Evolutionary conservation across 2,113 vertebrate genomes (phyloP).

Genomic region (Porphyrio hochstetteri): DNA sequence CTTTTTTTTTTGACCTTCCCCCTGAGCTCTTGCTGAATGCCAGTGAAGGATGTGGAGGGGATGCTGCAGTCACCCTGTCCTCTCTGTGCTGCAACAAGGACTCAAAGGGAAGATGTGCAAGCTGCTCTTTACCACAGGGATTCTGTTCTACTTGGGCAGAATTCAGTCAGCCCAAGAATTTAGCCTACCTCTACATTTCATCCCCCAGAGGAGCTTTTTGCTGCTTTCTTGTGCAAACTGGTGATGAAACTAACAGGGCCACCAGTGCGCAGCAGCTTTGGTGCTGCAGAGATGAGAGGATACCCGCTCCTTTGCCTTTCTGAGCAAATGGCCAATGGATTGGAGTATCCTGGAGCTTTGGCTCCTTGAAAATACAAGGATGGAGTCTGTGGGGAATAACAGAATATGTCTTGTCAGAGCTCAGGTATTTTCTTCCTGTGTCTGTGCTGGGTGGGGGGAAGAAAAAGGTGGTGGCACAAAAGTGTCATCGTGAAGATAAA

Average conservation of each 20-base stretch:
- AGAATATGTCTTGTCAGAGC: not conserved
- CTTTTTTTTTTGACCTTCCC: too few relatives aligned
- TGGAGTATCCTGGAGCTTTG: not conserved
- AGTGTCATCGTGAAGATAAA: not conserved
- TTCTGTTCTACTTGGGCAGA: not conserved
- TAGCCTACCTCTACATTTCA: not conserved
- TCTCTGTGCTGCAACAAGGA: not conserved
- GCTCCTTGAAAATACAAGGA: not conserved
- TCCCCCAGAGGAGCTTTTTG: not conserved
- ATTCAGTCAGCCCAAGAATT: not conserved
- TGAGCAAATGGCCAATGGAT: not conserved
- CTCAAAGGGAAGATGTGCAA: not conserved
- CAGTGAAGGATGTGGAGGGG: not conserved
- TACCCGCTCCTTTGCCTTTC: not conserved
- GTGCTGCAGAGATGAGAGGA: not conserved
- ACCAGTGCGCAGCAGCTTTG: not conserved
- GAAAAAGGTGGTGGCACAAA: not conserved
- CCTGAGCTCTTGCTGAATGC: not conserved
- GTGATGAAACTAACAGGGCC: not conserved
- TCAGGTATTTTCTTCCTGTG: not conserved
- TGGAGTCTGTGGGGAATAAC: not conserved
- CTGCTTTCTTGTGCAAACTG: not conserved
- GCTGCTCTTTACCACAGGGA: not conserved
- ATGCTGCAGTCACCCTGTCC: not conserved
- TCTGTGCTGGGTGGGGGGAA: not conserved